These are phyloP conservation scores for Chiridota heheva DNA, from an alignment of 35 echinoderm and acorn worm genomes.

Conservation along the genomic window DNA sequence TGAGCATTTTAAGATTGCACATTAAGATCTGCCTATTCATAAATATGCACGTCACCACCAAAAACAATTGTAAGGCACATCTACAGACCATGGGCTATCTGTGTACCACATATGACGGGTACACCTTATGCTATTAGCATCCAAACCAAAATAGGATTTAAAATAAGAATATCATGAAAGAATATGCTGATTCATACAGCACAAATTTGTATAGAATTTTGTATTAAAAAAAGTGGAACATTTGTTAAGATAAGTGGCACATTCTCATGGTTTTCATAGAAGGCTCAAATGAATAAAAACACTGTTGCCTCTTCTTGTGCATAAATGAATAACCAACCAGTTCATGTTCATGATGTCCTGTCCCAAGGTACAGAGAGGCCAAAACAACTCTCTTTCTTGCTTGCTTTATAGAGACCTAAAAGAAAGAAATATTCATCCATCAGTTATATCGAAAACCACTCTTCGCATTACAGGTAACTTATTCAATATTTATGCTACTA, in stretches of 20 bases:
- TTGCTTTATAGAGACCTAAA: constrained; percentile 7
- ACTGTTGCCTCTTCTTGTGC: not conserved
- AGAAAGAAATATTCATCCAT: not conserved
- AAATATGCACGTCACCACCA: too few species aligned
- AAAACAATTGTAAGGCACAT: too few species aligned
- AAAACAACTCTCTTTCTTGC: constrained; percentile 44
- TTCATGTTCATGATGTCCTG: constrained; percentile 49
- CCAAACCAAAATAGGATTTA: not conserved
- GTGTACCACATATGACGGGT: too few species aligned
- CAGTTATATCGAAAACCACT: not conserved
- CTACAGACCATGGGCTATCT: too few species aligned
- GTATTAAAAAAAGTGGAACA: not conserved
- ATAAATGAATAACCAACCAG: constrained; percentile 36
- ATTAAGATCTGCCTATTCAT: too few species aligned
- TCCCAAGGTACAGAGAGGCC: constrained; percentile 69
- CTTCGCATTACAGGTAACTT: not conserved
- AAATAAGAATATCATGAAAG: not conserved
- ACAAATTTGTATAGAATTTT: not conserved
- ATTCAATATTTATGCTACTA: not conserved
- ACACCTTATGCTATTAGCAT: not conserved
- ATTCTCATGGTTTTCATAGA: not conserved
- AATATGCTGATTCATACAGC: not conserved
- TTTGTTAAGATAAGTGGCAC: not conserved
- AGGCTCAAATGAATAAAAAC: not conserved
- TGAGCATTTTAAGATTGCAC: too few species aligned